phyloP scores from a whole-genome alignment of 1,140 invertebrate species.

The Euborellia annulipes region DNA sequence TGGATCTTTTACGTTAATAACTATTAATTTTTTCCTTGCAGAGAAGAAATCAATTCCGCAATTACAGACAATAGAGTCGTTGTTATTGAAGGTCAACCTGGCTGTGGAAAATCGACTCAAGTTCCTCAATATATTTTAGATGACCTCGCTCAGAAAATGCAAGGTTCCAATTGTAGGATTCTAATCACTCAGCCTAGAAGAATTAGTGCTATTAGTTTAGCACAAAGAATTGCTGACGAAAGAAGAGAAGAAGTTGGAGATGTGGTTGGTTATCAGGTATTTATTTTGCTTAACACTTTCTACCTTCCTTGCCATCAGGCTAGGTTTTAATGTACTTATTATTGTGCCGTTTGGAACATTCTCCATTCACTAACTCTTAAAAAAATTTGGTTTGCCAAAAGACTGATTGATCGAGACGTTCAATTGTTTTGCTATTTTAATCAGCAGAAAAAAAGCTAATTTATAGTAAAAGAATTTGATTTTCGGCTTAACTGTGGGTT shows the following conservation, averaged over 20 bases:
- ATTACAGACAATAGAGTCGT: slow-evolving; percentile 43
- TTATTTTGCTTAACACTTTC: not conserved
- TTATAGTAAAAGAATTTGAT: no score
- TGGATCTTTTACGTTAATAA: no score
- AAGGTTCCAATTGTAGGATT: slow-evolving; percentile 31
- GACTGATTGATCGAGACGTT: no score
- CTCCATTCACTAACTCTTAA: no score
- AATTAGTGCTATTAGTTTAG: slow-evolving; percentile 20
- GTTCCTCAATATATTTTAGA: slow-evolving; percentile 43
- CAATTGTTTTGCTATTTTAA: no score
- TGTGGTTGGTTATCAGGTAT: slow-evolving; percentile 66
- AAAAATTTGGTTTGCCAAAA: no score
- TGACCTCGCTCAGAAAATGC: slow-evolving; percentile 23
- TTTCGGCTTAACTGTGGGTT: no score
- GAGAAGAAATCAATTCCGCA: no score
- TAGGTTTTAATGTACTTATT: no score
- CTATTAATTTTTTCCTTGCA: no score
- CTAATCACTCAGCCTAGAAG: slow-evolving; percentile 47
- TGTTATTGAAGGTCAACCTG: slow-evolving; percentile 61
- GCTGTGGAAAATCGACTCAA: slow-evolving; percentile 36
- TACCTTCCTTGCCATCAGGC: not conserved
- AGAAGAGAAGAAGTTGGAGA: slow-evolving; percentile 5
- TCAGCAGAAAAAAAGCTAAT: no score
- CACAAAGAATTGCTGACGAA: slow-evolving; percentile 1
- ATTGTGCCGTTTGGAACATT: no score